These are phyloP conservation scores for Brachionus angularis DNA, from an alignment of 1,140 invertebrate genomes.

Conservation along the genomic window DNA sequence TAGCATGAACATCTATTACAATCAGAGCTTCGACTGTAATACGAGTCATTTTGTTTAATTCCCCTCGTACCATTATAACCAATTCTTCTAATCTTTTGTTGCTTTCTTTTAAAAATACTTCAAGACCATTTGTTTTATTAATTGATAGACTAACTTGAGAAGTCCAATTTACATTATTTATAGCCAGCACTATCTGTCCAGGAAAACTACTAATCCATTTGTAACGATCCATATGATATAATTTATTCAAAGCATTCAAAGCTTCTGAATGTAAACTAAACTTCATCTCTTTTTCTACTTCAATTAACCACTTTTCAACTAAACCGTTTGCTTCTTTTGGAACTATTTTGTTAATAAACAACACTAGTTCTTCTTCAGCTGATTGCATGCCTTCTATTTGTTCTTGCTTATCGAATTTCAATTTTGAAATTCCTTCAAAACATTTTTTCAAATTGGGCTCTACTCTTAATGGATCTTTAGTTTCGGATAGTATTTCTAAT, in stretches of 20 bases:
- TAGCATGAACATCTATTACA: conserved; percentile 61
- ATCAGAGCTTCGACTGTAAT: conserved; percentile 58
- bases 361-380: conserved; percentile 74
- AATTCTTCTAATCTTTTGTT: conserved; percentile 58
- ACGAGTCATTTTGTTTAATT: conserved; percentile 52
- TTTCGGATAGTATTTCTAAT: conserved; percentile 83
- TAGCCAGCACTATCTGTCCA: conserved; percentile 66
- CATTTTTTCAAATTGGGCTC: conserved; percentile 74
- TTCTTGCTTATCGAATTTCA: conserved; percentile 64
- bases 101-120: conserved; percentile 52
- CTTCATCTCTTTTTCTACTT: conserved; percentile 59
- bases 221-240: conserved; percentile 61
- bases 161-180: conserved; percentile 43
- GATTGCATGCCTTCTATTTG: conserved; percentile 83
- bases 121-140: conserved; percentile 33
- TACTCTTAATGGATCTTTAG: conserved; percentile 83
- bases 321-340: conserved; percentile 70
- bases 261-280: conserved; percentile 54
- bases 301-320: conserved; percentile 60
- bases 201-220: conserved; percentile 69
- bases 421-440: conserved; percentile 62
- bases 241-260: conserved; percentile 49
- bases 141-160: conserved; percentile 47
- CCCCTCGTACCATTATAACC: conserved; percentile 58
- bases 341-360: conserved; percentile 71